A percentile compares a stretch with the other conserved stretches of the same genome.
Evolutionary conservation across 2,888 invertebrate genomes (phyloP).

Genomic region (Drosophila anceps): DNA sequence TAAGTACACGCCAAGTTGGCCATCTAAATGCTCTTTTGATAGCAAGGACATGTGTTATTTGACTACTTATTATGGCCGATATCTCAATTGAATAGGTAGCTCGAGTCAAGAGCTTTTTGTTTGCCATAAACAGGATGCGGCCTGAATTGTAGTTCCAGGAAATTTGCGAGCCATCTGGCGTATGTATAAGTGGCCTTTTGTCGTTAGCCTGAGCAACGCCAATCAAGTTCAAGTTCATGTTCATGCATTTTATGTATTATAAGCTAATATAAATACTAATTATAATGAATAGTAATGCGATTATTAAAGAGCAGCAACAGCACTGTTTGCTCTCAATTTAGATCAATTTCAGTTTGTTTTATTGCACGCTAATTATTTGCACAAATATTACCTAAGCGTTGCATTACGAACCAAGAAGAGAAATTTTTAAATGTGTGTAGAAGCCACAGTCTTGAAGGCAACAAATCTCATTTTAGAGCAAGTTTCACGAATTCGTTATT

Average conservation of each 20-base stretch:
- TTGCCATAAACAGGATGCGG: not conserved
- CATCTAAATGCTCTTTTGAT: not conserved
- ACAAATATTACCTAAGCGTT: not conserved
- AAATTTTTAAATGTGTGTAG: not conserved
- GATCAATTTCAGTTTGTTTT: not conserved
- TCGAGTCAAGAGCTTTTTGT: not conserved
- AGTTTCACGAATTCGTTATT: not conserved
- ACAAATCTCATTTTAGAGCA: conserved; percentile 1
- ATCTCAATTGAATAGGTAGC: conserved; percentile 33
- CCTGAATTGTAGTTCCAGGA: conserved; percentile 1
- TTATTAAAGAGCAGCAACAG: not conserved
- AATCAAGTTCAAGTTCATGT: conserved; percentile 10
- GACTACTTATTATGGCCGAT: conserved; percentile 31
- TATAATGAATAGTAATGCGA: not conserved
- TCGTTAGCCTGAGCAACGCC: not conserved
- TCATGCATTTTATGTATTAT: not conserved
- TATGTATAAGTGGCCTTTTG: not conserved
- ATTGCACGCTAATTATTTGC: not conserved
- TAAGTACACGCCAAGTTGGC: conserved; percentile 27
- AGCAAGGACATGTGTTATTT: conserved; percentile 1
- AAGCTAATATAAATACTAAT: not conserved
- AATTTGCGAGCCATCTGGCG: not conserved
- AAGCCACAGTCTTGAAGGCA: not conserved
- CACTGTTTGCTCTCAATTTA: not conserved
- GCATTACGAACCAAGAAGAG: too few species aligned